Conservation (phyloP, 2,888 invertebrate genomes). For the Matsumyia berberina region DNA sequence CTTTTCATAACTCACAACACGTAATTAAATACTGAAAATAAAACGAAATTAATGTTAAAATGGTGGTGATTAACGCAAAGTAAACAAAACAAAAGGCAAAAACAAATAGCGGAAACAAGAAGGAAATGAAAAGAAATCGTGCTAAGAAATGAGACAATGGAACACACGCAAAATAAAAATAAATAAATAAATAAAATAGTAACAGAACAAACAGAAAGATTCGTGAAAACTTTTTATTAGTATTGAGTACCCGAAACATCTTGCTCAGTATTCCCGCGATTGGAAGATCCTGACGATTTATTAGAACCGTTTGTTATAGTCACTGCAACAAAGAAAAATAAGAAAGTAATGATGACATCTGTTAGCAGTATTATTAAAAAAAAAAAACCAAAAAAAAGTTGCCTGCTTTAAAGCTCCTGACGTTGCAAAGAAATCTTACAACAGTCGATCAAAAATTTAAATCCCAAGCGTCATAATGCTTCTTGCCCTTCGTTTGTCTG, state of each 20-base stretch:
- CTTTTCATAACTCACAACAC: conserved; percentile 81
- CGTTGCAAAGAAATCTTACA: no score
- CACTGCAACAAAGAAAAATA: conserved; percentile 76
- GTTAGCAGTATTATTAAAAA: no score
- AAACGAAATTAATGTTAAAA: conserved; percentile 70
- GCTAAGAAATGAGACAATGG: conserved; percentile 22
- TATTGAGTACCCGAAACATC: conserved; percentile 82
- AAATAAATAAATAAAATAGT: conserved; percentile 41
- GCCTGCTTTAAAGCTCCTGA: no score
- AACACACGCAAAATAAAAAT: conserved; percentile 26
- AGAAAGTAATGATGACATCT: conserved; percentile 7
- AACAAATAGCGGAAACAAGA: conserved; percentile 4
- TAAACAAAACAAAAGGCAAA: conserved; percentile 15
- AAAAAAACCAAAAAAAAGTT: no score
- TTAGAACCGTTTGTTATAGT: conserved; percentile 84
- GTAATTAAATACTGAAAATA: conserved; percentile 83
- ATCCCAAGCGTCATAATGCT: no score
- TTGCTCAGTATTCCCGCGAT: conserved; percentile 84
- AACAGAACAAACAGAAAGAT: no score
- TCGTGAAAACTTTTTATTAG: conserved; percentile 69
- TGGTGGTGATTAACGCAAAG: conserved; percentile 45
- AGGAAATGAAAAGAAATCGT: conserved; percentile 9
- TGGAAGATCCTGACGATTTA: conserved; percentile 84
- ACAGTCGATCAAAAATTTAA: no score
- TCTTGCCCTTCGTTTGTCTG: no score